phyloP scores from a whole-genome alignment of 1,140 invertebrate species.

The Aethina tumida region DNA sequence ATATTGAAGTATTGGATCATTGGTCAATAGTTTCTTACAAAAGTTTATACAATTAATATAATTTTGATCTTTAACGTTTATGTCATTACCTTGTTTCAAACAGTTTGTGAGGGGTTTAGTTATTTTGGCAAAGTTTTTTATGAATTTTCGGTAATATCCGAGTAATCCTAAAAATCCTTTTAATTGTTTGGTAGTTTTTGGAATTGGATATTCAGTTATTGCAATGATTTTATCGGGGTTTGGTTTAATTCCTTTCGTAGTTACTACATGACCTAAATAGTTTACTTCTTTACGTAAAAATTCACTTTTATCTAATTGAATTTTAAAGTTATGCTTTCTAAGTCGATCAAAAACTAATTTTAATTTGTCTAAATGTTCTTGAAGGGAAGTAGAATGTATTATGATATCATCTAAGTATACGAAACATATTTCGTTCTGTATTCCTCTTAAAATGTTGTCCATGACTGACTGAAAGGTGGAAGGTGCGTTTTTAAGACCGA shows the following conservation, averaged over 20 bases:
- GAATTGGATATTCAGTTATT: constrained; percentile 20
- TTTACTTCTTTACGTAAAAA: constrained; percentile 30
- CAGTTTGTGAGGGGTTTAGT: constrained; percentile 9
- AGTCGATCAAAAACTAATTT: constrained; percentile 11
- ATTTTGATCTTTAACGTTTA: constrained; percentile 4
- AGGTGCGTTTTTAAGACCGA: constrained; percentile 19
- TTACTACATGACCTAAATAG: constrained; percentile 32
- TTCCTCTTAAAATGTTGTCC: constrained; percentile 15
- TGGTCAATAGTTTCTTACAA: constrained; percentile 18
- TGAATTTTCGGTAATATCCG: constrained; percentile 13
- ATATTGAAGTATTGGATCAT: constrained; percentile 26
- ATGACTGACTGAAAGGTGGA: constrained; percentile 33
- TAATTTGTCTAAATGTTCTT: constrained; percentile 11
- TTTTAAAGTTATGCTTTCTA: constrained; percentile 11
- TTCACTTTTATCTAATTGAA: constrained; percentile 16
- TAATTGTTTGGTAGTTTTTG: constrained; percentile 21
- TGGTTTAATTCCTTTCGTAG: constrained; percentile 16
- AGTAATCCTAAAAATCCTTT: constrained; percentile 17
- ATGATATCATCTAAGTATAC: constrained; percentile 30
- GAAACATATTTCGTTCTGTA: constrained; percentile 31
- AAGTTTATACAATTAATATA: constrained; percentile 14
- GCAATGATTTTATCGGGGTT: constrained; percentile 26
- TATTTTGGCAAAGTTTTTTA: constrained; percentile 7
- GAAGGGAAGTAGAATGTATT: constrained; percentile 16
- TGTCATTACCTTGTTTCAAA: constrained; percentile 16